A percentile compares a stretch with the other conserved stretches of the same genome.
Conservation (phyloP, 2,888 invertebrate species). For the Nowickia ferox region DNA sequence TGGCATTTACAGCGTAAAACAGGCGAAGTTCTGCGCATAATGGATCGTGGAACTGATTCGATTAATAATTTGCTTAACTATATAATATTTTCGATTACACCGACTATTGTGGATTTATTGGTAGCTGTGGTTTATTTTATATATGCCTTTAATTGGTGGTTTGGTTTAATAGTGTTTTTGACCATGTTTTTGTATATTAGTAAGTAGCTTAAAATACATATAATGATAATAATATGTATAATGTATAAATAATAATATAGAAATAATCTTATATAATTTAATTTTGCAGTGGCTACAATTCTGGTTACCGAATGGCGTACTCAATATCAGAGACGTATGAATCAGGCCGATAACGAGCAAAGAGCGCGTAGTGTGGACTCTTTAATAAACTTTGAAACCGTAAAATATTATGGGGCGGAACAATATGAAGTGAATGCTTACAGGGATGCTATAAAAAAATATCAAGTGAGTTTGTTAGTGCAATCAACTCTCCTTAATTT, state of each 20-base stretch:
- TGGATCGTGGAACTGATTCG: slow-evolving; percentile 98
- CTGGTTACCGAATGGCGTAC: slow-evolving; percentile 98
- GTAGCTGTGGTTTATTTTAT: slow-evolving; percentile 96
- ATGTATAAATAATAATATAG: no score
- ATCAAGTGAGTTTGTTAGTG: slow-evolving; percentile 86
- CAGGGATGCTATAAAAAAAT: slow-evolving; percentile 91
- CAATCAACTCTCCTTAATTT: neutral
- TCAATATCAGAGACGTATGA: slow-evolving; percentile 96
- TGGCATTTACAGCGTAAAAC: slow-evolving; percentile 98
- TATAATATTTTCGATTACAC: slow-evolving; percentile 95
- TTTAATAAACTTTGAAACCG: slow-evolving; percentile 98
- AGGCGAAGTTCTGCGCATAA: slow-evolving; percentile 97
- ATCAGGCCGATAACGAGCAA: slow-evolving; percentile 95
- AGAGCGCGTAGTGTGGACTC: slow-evolving; percentile 97
- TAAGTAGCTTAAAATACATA: slow-evolving; percentile 84
- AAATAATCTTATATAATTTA: neutral
- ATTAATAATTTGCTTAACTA: slow-evolving; percentile 96
- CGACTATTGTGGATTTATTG: slow-evolving; percentile 95
- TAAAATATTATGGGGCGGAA: slow-evolving; percentile 98
- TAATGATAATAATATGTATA: neutral
- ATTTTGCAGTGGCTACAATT: slow-evolving; percentile 89
- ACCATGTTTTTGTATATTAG: slow-evolving; percentile 97
- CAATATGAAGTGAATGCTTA: slow-evolving; percentile 94
- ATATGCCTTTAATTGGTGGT: slow-evolving; percentile 94
- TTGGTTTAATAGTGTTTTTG: slow-evolving; percentile 95